Evolutionary conservation across 1,140 invertebrate genomes (phyloP).

Genomic region (Oreohelix idahoensis): DNA sequence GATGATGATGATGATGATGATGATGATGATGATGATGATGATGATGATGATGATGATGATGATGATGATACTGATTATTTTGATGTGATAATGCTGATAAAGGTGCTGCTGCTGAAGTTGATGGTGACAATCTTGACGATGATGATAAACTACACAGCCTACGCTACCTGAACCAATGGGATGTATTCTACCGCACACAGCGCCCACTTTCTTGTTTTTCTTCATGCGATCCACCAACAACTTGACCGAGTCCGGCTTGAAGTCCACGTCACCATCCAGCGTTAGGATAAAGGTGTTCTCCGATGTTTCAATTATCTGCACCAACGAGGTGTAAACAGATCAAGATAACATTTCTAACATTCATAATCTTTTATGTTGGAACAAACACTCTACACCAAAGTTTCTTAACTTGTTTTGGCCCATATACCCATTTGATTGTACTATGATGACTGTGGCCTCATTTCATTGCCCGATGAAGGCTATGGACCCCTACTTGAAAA

Average conservation of each 20-base stretch:
- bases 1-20: conserved; percentile 14
- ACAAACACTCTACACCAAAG: too few relatives aligned
- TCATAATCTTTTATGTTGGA: too few relatives aligned
- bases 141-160: not conserved
- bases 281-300: conserved; percentile 97
- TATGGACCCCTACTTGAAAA: too few relatives aligned
- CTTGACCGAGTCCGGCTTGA: conserved; percentile 95
- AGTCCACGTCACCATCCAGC: conserved; percentile 98
- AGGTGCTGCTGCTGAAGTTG: too few relatives aligned
- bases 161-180: conserved; percentile 90
- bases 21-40: conserved; percentile 8
- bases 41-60: conserved; percentile 16
- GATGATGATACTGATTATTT: too few relatives aligned
- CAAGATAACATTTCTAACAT: too few relatives aligned
- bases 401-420: too few relatives aligned
- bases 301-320: conserved; percentile 75
- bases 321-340: too few relatives aligned
- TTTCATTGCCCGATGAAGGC: too few relatives aligned
- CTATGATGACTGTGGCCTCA: too few relatives aligned
- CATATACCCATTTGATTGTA: too few relatives aligned
- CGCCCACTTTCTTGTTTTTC: conserved; percentile 97
- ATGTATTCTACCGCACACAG: conserved; percentile 98
- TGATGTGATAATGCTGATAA: too few relatives aligned
- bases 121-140: not conserved
- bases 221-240: conserved; percentile 98